These are phyloP conservation scores for Eolophus roseicapilla DNA, from an alignment of 2,113 vertebrate genomes.

Conservation along the genomic window DNA sequence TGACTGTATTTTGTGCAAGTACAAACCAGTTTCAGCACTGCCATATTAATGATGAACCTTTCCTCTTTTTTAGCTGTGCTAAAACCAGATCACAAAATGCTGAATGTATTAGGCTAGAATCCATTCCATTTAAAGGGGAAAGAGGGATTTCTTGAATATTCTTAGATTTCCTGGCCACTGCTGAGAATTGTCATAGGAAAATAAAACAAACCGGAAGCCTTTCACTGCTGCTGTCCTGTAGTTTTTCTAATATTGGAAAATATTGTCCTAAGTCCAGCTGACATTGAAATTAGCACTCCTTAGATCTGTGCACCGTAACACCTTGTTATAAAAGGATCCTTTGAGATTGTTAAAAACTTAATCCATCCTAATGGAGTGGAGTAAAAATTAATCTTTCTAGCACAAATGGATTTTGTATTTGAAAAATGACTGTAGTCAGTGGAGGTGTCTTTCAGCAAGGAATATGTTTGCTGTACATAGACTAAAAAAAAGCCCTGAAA, in stretches of 20 bases:
- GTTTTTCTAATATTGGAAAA: background rate
- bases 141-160: background rate
- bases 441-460: background rate
- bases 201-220: rapidly evolving
- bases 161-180: background rate
- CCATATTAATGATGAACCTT: background rate
- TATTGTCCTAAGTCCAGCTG: background rate
- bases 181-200: background rate
- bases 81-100: background rate
- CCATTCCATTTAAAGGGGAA: background rate
- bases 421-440: background rate
- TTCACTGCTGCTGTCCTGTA: rapidly evolving
- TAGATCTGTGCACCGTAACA: background rate
- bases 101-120: background rate
- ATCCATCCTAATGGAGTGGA: background rate
- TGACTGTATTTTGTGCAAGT: background rate
- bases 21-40: background rate
- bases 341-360: background rate
- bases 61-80: background rate
- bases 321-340: background rate
- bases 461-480: background rate
- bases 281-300: background rate
- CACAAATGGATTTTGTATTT: background rate
- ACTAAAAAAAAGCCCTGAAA: background rate
- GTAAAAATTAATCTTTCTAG: background rate